Evolutionary conservation across 2,797 vertebrate species (phyloP).

Genomic region (Dromococcyx pavoninus): DNA sequence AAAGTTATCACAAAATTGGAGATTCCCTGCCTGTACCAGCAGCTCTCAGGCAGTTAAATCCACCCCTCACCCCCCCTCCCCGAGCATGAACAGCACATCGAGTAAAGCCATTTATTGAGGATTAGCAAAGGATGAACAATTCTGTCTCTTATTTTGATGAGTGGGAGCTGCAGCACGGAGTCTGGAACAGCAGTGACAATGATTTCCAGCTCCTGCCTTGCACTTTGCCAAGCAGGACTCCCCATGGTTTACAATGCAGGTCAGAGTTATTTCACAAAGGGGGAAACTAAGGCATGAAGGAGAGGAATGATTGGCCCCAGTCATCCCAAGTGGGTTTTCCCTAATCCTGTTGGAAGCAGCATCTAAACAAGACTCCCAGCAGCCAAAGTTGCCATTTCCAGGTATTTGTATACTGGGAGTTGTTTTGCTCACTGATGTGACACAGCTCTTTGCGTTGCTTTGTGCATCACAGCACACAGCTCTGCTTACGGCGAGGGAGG

Average conservation of each 20-base stretch:
- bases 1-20: background rate
- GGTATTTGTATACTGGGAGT: background rate
- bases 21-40: accelerated
- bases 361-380: background rate
- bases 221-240: accelerated
- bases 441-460: accelerated
- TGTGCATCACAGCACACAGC: accelerated
- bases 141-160: background rate
- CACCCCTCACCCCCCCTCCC: background rate
- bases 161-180: background rate
- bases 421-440: background rate
- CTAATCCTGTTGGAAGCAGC: background rate
- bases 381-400: background rate
- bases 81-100: background rate
- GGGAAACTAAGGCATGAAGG: background rate
- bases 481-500: accelerated
- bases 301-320: accelerated
- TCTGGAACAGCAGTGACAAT: accelerated
- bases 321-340: background rate
- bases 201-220: accelerated
- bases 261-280: background rate
- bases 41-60: background rate
- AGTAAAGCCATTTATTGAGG: slow-evolving; percentile 4
- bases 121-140: slow-evolving; percentile 1
- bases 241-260: accelerated